These are phyloP conservation scores for Pyrrhosoma nymphula DNA, from an alignment of 2,888 invertebrate genomes.

Conservation along the genomic window DNA sequence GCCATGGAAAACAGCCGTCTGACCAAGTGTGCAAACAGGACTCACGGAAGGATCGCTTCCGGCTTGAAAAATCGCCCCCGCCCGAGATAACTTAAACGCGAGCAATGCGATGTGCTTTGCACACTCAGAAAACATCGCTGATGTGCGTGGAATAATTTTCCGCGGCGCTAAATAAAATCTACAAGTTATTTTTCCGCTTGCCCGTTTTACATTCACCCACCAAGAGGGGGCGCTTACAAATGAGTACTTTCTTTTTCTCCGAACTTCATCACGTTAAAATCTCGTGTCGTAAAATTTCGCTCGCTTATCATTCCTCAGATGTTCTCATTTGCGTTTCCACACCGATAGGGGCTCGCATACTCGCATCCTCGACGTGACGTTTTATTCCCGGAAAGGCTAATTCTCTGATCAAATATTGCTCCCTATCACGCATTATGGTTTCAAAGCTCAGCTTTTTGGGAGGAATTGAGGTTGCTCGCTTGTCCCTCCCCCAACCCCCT, in stretches of 20 bases:
- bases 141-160: neutral
- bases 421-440: neutral
- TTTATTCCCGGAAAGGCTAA: neutral
- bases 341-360: neutral
- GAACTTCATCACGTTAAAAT: neutral
- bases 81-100: neutral
- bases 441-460: neutral
- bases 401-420: conserved; percentile 15
- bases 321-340: neutral
- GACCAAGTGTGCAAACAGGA: neutral
- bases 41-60: neutral
- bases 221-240: neutral
- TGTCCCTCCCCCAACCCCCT: conserved; percentile 58
- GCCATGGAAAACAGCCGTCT: neutral
- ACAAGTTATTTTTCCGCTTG: neutral
- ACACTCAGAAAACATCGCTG: neutral
- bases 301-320: neutral
- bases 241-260: neutral
- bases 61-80: neutral
- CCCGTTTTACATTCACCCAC: neutral
- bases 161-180: neutral
- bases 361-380: neutral
- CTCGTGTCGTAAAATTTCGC: neutral
- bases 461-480: neutral
- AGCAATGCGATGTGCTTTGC: neutral